Evolutionary conservation across 2,113 vertebrate species (phyloP), one percentile per base, ranked within the genome.

Genomic region (Hydrochoerus hydrochaeris): DNA sequence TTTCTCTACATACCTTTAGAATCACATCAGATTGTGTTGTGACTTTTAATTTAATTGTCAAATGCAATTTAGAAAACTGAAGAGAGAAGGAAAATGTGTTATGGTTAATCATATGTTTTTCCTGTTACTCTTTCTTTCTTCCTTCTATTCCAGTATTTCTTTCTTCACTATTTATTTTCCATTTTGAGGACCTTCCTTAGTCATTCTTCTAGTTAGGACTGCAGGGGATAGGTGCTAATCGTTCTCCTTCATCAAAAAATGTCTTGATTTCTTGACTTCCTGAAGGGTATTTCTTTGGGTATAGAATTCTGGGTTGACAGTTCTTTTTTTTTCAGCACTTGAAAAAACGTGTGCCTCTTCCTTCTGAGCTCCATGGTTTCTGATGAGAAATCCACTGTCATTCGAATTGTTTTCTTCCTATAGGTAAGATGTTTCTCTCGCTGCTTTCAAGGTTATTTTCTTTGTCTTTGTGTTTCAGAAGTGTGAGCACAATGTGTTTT

Each of bases 301-400:
- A 60, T 90, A 91, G 95, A 96, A 97, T 91, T 95, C 82, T 94
- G 85, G 97, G 97, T 97, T 97, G 97, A 97, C 97, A 91, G 97
- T 96, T 98, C 91, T 98, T 98, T 98, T 98, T 97, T 93, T 98
- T 97, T 96, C 97, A 98, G 97, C 97, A 97, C 97, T 97, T 97
- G 97, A 97, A 96, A 94, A 97, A 95, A 85, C 95, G 95, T 97
- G 97, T 94, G 96, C 96, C 96, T 97, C 97, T 95, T 58, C 92
- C 95, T 96, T 98, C 96, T 96, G 97, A 84, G 49, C 97, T 93
- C 91, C 97, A 85, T 97, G 97, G 97, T 97, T 97, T 97, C 96
- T 97, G 97, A 97, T 97, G 97, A 97, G 97, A 97, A 94, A 97
- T 95, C 97, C 8, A 97, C 96, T 98, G 95, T 97, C 97, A 95